Evolutionary conservation across 2,113 vertebrate genomes (phyloP), one percentile per base, ranked within the genome.

Genomic region (Phodopus roborovskii): DNA sequence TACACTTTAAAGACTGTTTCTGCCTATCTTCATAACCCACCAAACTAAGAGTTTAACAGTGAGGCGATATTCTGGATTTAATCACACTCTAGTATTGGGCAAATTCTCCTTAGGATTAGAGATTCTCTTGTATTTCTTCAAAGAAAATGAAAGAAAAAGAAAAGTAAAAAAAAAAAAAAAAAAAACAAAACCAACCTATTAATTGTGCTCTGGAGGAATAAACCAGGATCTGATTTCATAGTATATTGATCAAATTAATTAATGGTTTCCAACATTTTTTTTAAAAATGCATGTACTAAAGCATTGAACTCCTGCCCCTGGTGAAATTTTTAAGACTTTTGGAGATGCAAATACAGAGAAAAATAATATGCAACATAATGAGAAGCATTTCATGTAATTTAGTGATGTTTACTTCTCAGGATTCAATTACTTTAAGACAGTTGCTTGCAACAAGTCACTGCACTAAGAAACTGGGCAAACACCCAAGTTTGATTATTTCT

Each of bases 381-480:
- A 96, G 92, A 97, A 92, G 15, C 50, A 95, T 92, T 97, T 96
- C 42, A 78, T n/a, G 39, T 89, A 96, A 95, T 95, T 96, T 95
- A 95, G 86, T 87, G 86, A 95, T 92, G 93, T 95, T 95, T 96
- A 87, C 26, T 96, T 71, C 88, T 96, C 33, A 85, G 56, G 96
- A 96, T 95, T 93, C 73, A 94, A 90, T 97, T 97, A 97, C 96
- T 96, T 96, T 96, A 88, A 88, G 33, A 95, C 58, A 88, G 87
- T 91, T 64, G 56, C 78, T 97, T 96, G 50, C 39, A 91, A 96
- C 78, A 89, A 89, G 73, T 92, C 97, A 77, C 22, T 75, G 58
- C 70, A 87, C 96, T 97, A 96, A 88, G 73, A 94, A 97, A 96
- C 56, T 91, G 95, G 88, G 92, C 85, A 97, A 97, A 70, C 56